Evolutionary conservation across 2,797 vertebrate species (phyloP).

Genomic region (Rhinogobio ventralis): DNA sequence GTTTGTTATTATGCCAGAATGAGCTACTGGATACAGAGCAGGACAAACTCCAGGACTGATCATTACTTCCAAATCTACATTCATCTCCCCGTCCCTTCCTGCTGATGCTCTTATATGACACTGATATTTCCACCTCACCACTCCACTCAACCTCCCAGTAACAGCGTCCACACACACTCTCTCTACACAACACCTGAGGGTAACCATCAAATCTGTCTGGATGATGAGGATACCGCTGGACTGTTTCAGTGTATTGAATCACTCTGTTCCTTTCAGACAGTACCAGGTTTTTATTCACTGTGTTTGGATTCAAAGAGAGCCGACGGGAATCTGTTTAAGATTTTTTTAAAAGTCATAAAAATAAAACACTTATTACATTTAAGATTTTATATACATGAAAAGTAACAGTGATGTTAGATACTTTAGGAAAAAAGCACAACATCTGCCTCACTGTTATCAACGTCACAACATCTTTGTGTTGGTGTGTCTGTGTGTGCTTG

Average conservation of each 20-base stretch:
- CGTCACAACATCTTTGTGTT: neutral
- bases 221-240: neutral
- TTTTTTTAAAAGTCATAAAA: too few relatives aligned
- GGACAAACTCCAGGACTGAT: neutral
- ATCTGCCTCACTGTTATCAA: neutral
- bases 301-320: neutral
- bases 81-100: rapidly evolving
- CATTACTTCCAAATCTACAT: rapidly evolving
- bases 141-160: conserved; percentile 33
- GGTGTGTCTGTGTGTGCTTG: neutral
- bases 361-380: neutral
- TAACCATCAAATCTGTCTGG: neutral
- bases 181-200: neutral
- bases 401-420: neutral
- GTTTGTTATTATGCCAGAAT: neutral
- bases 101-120: neutral
- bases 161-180: conserved; percentile 9
- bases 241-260: rapidly evolving
- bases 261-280: neutral
- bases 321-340: neutral
- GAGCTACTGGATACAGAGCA: neutral
- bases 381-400: neutral
- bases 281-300: neutral
- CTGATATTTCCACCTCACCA: rapidly evolving
- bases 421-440: neutral